These are phyloP conservation scores for Calcarius ornatus DNA, from an alignment of 2,113 vertebrate species.

Conservation along the genomic window DNA sequence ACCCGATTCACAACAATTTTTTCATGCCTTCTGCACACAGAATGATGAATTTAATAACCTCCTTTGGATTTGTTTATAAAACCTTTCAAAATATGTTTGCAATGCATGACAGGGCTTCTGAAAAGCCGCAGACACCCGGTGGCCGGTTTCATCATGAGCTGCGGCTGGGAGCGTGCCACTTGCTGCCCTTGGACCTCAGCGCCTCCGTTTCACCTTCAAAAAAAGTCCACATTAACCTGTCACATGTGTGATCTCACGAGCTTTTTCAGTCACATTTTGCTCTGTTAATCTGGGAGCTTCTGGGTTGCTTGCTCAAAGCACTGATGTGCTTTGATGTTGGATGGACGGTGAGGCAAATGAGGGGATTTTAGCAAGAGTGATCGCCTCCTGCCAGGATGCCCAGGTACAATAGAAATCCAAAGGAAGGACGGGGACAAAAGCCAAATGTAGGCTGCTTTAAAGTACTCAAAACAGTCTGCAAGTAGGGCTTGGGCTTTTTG, in stretches of 20 bases:
- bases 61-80: constrained; percentile 34
- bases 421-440: background rate
- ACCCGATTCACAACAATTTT: background rate
- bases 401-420: background rate
- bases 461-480: background rate
- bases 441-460: background rate
- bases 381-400: background rate
- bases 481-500: background rate
- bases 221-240: background rate
- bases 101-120: background rate
- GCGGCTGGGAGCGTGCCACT: background rate
- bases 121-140: background rate
- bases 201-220: background rate
- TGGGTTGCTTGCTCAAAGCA: background rate
- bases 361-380: background rate
- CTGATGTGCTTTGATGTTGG: background rate
- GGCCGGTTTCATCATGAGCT: background rate
- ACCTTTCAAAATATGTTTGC: constrained; percentile 21
- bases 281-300: background rate
- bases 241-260: fast-evolving
- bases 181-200: background rate
- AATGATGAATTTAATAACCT: constrained; percentile 32
- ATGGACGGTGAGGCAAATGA: background rate
- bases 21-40: constrained; percentile 30
- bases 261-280: background rate